Evolutionary conservation across 2,888 invertebrate genomes (phyloP).

Genomic region (Frankliniella intonsa): DNA sequence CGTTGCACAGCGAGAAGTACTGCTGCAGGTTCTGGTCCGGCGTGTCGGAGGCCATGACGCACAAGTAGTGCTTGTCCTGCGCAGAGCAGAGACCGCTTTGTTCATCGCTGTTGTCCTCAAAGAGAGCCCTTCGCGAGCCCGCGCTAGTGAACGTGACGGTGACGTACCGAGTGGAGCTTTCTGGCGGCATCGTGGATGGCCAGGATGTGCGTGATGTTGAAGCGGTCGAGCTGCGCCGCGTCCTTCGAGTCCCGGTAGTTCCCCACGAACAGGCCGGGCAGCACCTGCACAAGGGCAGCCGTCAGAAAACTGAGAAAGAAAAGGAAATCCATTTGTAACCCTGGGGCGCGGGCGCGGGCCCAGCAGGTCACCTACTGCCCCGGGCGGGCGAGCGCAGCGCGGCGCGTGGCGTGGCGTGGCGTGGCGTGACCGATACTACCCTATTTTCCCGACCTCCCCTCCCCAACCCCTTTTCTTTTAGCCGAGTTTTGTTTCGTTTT

Average conservation of each 20-base stretch:
- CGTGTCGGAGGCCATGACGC: constrained; percentile 92
- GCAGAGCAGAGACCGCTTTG: background rate
- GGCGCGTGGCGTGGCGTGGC: no score
- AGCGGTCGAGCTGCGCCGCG: constrained; percentile 77
- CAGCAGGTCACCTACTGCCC: no score
- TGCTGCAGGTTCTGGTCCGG: constrained; percentile 91
- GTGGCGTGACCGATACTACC: no score
- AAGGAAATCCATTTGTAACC: background rate
- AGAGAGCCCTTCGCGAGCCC: constrained; percentile 1
- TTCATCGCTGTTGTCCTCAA: background rate
- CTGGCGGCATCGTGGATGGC: constrained; percentile 94
- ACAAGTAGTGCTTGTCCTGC: constrained; percentile 92
- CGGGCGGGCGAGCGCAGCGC: no score
- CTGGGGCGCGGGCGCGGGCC: no score
- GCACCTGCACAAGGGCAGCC: constrained; percentile 59
- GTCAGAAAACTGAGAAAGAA: constrained; percentile 34
- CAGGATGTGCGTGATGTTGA: constrained; percentile 90
- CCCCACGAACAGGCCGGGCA: constrained; percentile 91
- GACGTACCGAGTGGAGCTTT: constrained; percentile 74
- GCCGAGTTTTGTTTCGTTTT: no score
- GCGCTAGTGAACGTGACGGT: background rate
- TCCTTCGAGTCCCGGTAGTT: constrained; percentile 96
- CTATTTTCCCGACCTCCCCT: no score
- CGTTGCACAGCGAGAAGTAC: constrained; percentile 90
- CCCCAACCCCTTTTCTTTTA: no score